A percentile compares a stretch with the other conserved stretches of the same genome.
Conservation (phyloP, 2,888 invertebrate species). For the Lithophane semibrunnea region DNA sequence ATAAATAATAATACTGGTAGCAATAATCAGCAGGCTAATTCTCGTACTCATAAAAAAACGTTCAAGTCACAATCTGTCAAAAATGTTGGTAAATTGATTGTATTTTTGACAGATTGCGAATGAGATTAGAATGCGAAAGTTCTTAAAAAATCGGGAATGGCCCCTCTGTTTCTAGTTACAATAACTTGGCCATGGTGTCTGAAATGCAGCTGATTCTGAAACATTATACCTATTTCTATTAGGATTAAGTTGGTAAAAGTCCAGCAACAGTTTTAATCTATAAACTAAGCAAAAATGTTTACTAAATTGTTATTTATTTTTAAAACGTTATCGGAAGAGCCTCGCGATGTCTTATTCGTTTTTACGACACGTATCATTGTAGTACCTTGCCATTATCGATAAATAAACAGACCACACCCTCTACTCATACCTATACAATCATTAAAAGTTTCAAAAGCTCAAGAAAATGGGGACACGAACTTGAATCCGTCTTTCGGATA, state of each 20-base stretch:
- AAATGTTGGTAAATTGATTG: no score
- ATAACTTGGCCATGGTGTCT: not conserved
- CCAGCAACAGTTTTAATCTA: not conserved
- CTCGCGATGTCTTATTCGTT: not conserved
- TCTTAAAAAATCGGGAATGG: no score
- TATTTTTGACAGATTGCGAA: no score
- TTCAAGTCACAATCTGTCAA: no score
- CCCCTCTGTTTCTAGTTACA: not conserved
- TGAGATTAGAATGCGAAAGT: no score
- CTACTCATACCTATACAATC: not conserved
- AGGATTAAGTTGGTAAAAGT: not conserved
- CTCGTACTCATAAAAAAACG: no score
- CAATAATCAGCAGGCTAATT: no score
- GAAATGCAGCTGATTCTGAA: not conserved
- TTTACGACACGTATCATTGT: conserved; percentile 1
- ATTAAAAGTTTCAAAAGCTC: not conserved
- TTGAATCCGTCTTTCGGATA: not conserved
- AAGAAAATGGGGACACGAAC: not conserved
- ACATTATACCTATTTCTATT: not conserved
- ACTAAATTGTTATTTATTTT: not conserved
- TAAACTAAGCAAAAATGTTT: not conserved
- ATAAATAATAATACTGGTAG: no score
- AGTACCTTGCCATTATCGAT: conserved; percentile 1
- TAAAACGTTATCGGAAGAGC: not conserved
- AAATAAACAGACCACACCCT: conserved; percentile 12